phyloP scores from a whole-genome alignment of 2,888 invertebrate species.

The Synergus gifuensis region DNA sequence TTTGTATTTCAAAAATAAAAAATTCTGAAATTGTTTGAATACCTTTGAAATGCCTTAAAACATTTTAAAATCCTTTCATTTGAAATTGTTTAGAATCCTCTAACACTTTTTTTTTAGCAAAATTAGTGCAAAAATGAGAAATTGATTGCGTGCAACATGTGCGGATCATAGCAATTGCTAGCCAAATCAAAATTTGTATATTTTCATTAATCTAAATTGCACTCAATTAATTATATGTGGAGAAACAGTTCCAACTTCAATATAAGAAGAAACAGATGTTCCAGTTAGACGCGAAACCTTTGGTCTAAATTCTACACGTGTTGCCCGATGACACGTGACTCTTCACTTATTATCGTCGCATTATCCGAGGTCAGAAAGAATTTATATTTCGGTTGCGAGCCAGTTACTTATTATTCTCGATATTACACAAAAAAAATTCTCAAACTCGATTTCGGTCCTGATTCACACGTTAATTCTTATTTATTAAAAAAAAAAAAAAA shows the following conservation, averaged over 20 bases:
- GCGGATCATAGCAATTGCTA: too few relatives aligned
- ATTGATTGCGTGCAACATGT: too few relatives aligned
- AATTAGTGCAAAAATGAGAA: too few relatives aligned
- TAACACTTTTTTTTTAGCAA: too few relatives aligned
- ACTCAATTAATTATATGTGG: not conserved
- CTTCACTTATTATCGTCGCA: not conserved
- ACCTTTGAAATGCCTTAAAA: too few relatives aligned
- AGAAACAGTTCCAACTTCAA: not conserved
- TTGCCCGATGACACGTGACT: slow-evolving; percentile 23
- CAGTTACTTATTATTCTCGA: not conserved
- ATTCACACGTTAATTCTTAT: not conserved
- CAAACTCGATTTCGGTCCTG: not conserved
- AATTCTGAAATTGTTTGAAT: too few relatives aligned
- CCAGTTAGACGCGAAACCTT: not conserved
- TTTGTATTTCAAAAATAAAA: too few relatives aligned
- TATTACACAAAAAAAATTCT: not conserved
- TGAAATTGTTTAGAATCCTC: too few relatives aligned
- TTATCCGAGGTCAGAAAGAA: slow-evolving; percentile 29
- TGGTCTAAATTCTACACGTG: slow-evolving; percentile 25
- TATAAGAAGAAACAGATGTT: slow-evolving; percentile 24
- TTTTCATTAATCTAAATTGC: too few relatives aligned
- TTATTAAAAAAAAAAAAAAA: not conserved
- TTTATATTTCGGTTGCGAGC: not conserved
- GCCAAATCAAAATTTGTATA: too few relatives aligned
- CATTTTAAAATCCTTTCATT: too few relatives aligned